phyloP scores from a whole-genome alignment of 1,140 invertebrate genomes.

The Tribolium madens region DNA sequence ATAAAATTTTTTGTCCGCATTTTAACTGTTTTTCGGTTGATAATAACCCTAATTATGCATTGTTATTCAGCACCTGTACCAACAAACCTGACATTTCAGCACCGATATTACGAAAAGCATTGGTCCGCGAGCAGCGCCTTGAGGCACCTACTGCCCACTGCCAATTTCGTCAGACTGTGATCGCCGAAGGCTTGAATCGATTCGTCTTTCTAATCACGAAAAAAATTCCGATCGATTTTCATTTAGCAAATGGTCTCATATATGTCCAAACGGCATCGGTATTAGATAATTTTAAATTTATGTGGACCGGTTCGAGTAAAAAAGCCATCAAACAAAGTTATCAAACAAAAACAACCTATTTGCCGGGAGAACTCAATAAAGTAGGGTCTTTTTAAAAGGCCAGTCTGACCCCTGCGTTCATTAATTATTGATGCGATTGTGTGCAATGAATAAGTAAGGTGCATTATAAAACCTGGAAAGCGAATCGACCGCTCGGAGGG shows the following conservation, averaged over 20 bases:
- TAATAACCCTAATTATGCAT: conserved; percentile 18
- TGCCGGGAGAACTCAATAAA: conserved; percentile 64
- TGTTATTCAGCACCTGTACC: conserved; percentile 19
- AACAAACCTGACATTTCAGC: conserved; percentile 3
- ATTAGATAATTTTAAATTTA: conserved; percentile 64
- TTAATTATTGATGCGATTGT: conserved; percentile 66
- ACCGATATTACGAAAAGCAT: background rate
- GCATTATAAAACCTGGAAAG: conserved; percentile 63
- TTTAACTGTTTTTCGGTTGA: background rate
- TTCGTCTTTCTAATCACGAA: conserved; percentile 6
- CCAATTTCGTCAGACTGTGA: conserved; percentile 1
- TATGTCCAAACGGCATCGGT: conserved; percentile 27
- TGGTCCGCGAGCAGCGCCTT: conserved; percentile 4
- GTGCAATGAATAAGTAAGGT: conserved; percentile 66
- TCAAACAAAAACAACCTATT: conserved; percentile 65
- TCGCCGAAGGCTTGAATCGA: background rate
- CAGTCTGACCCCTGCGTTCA: conserved; percentile 62
- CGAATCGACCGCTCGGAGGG: conserved; percentile 48
- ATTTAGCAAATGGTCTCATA: conserved; percentile 23
- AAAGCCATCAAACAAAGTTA: conserved; percentile 66
- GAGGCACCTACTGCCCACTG: conserved; percentile 3
- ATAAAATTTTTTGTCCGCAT: background rate
- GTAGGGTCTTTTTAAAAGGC: conserved; percentile 63
- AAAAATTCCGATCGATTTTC: conserved; percentile 16
- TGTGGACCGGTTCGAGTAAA: conserved; percentile 61